Base-by-base conservation (phyloP, 1,140 invertebrate species). In the Cotesia glomerata region DNA sequence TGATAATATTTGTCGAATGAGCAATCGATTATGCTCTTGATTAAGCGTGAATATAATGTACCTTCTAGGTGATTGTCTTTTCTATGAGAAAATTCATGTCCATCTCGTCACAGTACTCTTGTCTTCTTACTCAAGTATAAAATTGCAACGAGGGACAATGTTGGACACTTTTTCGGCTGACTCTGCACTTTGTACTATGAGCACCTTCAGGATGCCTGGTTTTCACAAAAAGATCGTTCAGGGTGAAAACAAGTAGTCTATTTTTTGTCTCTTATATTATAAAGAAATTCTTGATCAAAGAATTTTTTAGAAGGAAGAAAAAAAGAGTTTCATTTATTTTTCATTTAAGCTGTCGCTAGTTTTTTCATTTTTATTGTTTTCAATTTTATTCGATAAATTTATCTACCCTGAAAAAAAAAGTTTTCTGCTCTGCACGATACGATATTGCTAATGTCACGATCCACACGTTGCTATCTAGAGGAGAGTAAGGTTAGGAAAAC, bases 11-110 rank as follows among this genome's bases (percentile, higher is more conserved):
- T 74, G 68, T 74, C 69, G 11, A 61, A 68, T 69, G 59, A 76
- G 56, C 69, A 74, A 76, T 74, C 75, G 51, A 76, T 76, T 74
- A 76, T 76, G 69, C 62, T 52, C 75, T 76, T 52, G 75, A 54
- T 39, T 52, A 59, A 76, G 75, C 72, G 69, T 74, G 16, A 76
- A 73, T 52, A 62, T 67, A 52, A 32, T 36, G 49, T 36, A 62
- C 58, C 35, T 66, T 45, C 52, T 73, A 67, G 51, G 62, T 5
- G 35, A 62, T 26, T 75, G 54, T 73, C 71, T 73, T 75, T 51
- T 66, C 35, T 51, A 36, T 45, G 36, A 14, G 8, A 56, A 65
- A 26, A 36, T 26, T 36, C 13, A 49, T 35, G 45, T 52, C 13
- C 64, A 34, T 52, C 8, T 65, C 39, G 35, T 51, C 39, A 51